Conservation (phyloP, 2,113 vertebrate species). For the Catagonus wagneri region DNA sequence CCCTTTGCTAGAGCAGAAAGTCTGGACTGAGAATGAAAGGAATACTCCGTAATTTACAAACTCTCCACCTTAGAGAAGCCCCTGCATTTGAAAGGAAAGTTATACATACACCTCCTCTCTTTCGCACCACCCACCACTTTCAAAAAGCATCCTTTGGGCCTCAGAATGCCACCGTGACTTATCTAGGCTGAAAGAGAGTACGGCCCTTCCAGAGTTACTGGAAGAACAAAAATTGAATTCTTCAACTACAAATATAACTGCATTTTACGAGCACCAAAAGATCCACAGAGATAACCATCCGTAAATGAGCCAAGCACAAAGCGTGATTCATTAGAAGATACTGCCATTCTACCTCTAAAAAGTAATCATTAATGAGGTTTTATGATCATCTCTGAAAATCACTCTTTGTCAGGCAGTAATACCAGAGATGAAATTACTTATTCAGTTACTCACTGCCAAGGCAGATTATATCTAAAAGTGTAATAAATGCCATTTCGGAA, state of each 20-base stretch:
- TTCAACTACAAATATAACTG: conserved; percentile 60
- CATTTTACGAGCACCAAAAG: conserved; percentile 49
- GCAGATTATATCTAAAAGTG: conserved; percentile 50
- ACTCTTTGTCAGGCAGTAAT: conserved; percentile 36
- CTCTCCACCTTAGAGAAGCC: not conserved
- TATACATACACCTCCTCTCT: not conserved
- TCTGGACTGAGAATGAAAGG: not conserved
- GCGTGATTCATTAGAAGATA: not conserved
- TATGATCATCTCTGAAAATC: conserved; percentile 20
- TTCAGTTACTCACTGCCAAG: conserved; percentile 56
- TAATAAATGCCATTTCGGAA: conserved; percentile 55
- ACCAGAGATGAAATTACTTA: conserved; percentile 56
- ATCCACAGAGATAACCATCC: not conserved
- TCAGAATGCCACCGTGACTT: conserved; percentile 61
- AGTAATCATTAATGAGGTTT: conserved; percentile 36
- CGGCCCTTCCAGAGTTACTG: conserved; percentile 27
- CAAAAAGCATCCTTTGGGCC: not conserved
- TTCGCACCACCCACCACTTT: not conserved
- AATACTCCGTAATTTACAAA: not conserved
- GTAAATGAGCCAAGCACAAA: conserved; percentile 27
- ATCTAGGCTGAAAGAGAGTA: conserved; percentile 14
- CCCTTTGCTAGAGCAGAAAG: conserved; percentile 17
- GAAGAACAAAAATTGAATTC: conserved; percentile 71
- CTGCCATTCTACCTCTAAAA: conserved; percentile 3
- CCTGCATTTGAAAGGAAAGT: conserved; percentile 1